Evolutionary conservation across 1,140 invertebrate genomes (phyloP).

Genomic region (Bacillus rossius): DNA sequence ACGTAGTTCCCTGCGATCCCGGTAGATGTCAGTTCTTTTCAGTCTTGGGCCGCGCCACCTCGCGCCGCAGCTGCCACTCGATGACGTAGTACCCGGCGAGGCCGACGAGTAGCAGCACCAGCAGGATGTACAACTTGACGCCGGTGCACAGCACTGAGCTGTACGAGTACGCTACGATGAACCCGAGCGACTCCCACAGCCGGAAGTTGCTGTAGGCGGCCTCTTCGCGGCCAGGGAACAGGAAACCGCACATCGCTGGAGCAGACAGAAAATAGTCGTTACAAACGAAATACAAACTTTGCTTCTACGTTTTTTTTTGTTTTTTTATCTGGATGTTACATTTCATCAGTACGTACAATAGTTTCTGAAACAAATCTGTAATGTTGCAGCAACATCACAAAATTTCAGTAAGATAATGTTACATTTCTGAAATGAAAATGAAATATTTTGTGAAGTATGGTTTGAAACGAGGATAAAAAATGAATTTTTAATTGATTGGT

Average conservation of each 20-base stretch:
- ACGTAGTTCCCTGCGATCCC: too few species aligned
- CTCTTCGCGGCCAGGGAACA: slow-evolving; percentile 82
- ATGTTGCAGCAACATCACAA: too few species aligned
- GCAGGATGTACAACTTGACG: slow-evolving; percentile 67
- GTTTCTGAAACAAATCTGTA: too few species aligned
- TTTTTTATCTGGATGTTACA: too few species aligned
- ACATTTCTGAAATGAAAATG: too few species aligned
- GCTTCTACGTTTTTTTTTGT: too few species aligned
- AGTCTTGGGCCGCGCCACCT: neutral
- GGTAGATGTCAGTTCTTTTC: too few species aligned
- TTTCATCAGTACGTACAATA: too few species aligned
- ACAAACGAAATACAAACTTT: neutral
- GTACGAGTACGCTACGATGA: slow-evolving; percentile 76
- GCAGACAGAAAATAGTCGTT: slow-evolving; percentile 13
- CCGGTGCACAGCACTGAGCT: slow-evolving; percentile 73
- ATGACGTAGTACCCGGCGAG: slow-evolving; percentile 59
- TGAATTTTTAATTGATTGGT: too few species aligned
- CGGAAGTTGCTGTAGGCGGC: slow-evolving; percentile 91
- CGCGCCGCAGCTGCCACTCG: slow-evolving; percentile 27
- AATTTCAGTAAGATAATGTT: too few species aligned
- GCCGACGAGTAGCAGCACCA: slow-evolving; percentile 65
- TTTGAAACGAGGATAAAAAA: too few species aligned
- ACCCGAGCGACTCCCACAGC: slow-evolving; percentile 86
- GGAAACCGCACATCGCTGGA: slow-evolving; percentile 80
- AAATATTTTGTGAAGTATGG: too few species aligned